Conservation (phyloP, 2,797 vertebrate species). For the Peromyscus attwateri region DNA sequence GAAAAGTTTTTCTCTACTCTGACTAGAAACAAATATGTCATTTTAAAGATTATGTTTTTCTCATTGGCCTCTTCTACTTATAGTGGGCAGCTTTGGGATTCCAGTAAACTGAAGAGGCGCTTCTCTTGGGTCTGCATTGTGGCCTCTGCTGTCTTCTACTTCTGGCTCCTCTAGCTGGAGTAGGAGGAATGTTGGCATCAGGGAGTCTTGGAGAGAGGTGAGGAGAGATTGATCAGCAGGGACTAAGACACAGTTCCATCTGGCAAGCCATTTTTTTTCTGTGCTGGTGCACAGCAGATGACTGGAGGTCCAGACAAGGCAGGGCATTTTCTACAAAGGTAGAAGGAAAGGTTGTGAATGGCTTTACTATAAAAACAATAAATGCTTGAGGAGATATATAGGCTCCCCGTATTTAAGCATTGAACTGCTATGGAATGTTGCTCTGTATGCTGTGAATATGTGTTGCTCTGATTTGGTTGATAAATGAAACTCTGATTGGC, state of each 20-base stretch:
- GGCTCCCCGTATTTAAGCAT: neutral
- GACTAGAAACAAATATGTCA: slow-evolving; percentile 47
- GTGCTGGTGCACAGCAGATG: neutral
- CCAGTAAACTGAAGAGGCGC: neutral
- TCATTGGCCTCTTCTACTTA: neutral
- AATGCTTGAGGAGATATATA: neutral
- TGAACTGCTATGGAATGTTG: neutral
- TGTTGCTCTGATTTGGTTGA: no score
- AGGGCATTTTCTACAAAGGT: neutral
- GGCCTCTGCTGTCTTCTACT: neutral
- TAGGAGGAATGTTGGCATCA: neutral
- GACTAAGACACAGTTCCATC: neutral
- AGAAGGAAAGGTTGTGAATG: neutral
- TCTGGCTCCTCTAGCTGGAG: neutral
- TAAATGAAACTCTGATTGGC: no score
- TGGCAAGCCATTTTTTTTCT: neutral
- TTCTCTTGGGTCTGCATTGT: neutral
- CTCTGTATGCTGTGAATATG: no score
- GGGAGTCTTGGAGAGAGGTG: neutral
- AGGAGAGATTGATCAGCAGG: neutral
- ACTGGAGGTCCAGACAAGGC: neutral
- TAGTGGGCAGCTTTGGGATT: neutral
- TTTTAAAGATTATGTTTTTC: slow-evolving; percentile 35
- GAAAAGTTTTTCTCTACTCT: slow-evolving; percentile 10
- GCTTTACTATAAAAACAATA: neutral